Conservation (phyloP, 2,797 vertebrate genomes). For the Anas bahamensis region DNA sequence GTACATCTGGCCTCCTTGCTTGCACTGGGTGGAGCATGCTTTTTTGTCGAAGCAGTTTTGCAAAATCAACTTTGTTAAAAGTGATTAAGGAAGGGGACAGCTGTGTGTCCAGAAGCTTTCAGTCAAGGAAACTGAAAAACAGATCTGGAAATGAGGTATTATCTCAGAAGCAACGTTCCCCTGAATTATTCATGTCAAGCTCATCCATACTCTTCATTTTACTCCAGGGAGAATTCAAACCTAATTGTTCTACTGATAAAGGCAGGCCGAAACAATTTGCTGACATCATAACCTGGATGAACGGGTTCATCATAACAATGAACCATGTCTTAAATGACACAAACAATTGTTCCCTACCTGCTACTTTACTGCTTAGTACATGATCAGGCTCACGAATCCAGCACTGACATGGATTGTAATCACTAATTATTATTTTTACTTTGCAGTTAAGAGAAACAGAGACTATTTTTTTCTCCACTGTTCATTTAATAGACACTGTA, state of each 20-base stretch:
- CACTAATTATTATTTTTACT: slow-evolving; percentile 40
- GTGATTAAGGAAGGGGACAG: not conserved
- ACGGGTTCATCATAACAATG: not conserved
- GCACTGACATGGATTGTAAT: not conserved
- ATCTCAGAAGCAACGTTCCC: not conserved
- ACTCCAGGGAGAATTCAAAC: slow-evolving; percentile 5
- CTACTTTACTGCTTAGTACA: not conserved
- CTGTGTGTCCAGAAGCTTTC: not conserved
- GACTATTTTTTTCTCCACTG: slow-evolving; percentile 24
- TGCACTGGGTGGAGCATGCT: too few species aligned
- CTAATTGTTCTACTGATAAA: slow-evolving; percentile 49
- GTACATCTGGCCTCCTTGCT: too few species aligned
- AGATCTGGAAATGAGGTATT: not conserved
- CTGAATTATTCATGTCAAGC: slow-evolving; percentile 2
- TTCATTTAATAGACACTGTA: slow-evolving; percentile 42
- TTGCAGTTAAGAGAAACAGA: not conserved
- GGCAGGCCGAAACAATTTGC: not conserved
- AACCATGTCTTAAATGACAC: not conserved
- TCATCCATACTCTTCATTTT: not conserved
- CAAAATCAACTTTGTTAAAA: too few species aligned
- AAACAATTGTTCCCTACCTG: not conserved
- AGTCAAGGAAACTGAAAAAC: not conserved
- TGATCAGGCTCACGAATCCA: not conserved
- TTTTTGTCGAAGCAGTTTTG: too few species aligned
- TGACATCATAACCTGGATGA: not conserved